A percentile compares a stretch with the other conserved stretches of the same genome.
Evolutionary conservation across 1,140 invertebrate species (phyloP).

Genomic region (Drosophila busckii): DNA sequence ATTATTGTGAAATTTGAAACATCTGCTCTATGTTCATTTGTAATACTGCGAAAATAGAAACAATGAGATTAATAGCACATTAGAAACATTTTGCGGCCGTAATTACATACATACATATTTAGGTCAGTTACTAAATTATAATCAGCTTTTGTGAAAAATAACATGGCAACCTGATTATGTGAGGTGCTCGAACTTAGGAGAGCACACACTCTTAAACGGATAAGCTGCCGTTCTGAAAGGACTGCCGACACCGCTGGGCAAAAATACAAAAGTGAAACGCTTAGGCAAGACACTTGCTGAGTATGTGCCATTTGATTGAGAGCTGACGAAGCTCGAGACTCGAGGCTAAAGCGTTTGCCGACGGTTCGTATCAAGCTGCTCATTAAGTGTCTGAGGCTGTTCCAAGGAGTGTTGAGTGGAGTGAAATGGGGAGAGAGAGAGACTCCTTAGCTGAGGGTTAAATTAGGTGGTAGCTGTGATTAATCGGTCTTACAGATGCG

Average conservation of each 20-base stretch:
- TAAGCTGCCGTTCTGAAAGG: slow-evolving; percentile 13
- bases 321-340: slow-evolving; percentile 2
- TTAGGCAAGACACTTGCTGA: slow-evolving; percentile 23
- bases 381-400: slow-evolving; percentile 17
- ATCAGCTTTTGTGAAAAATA: too few species aligned
- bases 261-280: slow-evolving; percentile 19
- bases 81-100: too few species aligned
- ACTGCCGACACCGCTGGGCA: too few species aligned
- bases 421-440: not conserved
- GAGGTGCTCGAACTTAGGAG: too few species aligned
- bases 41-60: too few species aligned
- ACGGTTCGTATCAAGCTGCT: slow-evolving; percentile 4
- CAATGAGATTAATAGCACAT: too few species aligned
- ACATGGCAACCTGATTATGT: too few species aligned
- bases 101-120: not conserved
- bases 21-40: too few species aligned
- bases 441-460: not conserved
- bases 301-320: slow-evolving; percentile 26
- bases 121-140: slow-evolving; percentile 3
- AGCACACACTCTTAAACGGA: too few species aligned
- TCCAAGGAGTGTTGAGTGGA: not conserved
- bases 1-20: too few species aligned
- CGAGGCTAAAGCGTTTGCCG: slow-evolving; percentile 4
- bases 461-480: slow-evolving; percentile 8
- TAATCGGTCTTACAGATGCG: slow-evolving; percentile 24